Conservation (phyloP, 1,140 invertebrate species). For the Drosophila insularis region DNA sequence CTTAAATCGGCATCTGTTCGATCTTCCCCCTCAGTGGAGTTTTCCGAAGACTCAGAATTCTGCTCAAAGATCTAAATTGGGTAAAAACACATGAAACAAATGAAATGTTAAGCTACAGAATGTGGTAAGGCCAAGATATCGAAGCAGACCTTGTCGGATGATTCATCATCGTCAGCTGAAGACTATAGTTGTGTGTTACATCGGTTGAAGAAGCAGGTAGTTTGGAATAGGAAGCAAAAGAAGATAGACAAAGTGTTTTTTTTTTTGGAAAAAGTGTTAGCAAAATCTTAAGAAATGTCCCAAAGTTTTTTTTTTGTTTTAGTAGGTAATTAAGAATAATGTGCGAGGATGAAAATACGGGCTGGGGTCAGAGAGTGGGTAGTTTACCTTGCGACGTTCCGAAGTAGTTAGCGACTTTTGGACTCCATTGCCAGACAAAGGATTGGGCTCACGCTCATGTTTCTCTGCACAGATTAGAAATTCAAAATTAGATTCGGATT, state of each 20-base stretch:
- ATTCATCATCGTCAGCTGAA: constrained; percentile 81
- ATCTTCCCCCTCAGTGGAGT: constrained; percentile 79
- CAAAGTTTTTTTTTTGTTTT: constrained; percentile 53
- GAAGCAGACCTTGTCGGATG: constrained; percentile 77
- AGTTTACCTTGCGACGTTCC: constrained; percentile 85
- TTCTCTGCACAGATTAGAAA: constrained; percentile 35
- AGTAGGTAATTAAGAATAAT: constrained; percentile 30
- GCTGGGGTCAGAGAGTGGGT: not conserved
- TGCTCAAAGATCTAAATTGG: constrained; percentile 74
- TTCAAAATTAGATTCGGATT: not conserved
- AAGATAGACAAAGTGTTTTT: constrained; percentile 7
- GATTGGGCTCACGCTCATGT: constrained; percentile 40
- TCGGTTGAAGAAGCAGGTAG: constrained; percentile 31
- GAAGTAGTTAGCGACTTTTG: constrained; percentile 90
- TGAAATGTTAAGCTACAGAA: too few relatives aligned
- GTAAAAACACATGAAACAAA: too few relatives aligned
- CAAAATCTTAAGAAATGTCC: not conserved
- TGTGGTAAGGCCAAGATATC: not conserved
- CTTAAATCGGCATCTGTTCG: constrained; percentile 78
- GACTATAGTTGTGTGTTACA: constrained; percentile 55
- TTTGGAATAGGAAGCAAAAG: constrained; percentile 41
- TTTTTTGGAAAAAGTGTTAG: constrained; percentile 21
- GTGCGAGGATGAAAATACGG: constrained; percentile 49
- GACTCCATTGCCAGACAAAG: constrained; percentile 57
- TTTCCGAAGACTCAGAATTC: constrained; percentile 80